phyloP scores from a whole-genome alignment of 2,797 vertebrate genomes.

The Lepus townsendii region DNA sequence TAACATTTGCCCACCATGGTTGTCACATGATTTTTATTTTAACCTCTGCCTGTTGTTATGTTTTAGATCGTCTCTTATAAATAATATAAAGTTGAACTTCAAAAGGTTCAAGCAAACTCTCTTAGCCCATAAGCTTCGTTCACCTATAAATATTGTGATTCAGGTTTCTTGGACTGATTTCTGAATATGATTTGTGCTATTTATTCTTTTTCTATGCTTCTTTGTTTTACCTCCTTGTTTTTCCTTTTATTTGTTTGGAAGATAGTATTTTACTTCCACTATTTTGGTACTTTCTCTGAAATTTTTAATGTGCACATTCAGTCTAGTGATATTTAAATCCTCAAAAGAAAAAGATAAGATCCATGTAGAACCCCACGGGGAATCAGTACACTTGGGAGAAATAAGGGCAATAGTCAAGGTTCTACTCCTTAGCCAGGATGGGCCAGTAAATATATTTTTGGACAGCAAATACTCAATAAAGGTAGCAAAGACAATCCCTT shows the following conservation, averaged over 20 bases:
- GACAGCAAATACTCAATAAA: no score
- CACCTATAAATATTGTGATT: not conserved
- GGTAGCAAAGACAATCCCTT: no score
- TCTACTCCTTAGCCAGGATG: no score
- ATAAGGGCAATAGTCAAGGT: no score
- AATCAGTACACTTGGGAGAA: no score
- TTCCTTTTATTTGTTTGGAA: not conserved
- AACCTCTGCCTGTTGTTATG: not conserved
- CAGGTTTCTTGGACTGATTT: not conserved
- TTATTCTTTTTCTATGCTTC: not conserved
- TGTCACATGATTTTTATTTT: not conserved
- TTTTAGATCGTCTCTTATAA: not conserved
- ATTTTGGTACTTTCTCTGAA: not conserved
- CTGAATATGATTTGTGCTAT: not conserved
- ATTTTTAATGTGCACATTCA: not conserved
- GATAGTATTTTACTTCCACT: not conserved
- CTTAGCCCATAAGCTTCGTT: not conserved
- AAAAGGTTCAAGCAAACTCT: not conserved
- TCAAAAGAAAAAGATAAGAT: no score
- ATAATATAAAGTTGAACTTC: not conserved
- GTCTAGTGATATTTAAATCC: not conserved
- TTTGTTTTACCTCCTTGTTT: not conserved
- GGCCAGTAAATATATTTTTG: no score
- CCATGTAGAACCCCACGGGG: no score
- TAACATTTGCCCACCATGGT: not conserved